Conservation (phyloP, 2,113 vertebrate species). For the Meriones unguiculatus region DNA sequence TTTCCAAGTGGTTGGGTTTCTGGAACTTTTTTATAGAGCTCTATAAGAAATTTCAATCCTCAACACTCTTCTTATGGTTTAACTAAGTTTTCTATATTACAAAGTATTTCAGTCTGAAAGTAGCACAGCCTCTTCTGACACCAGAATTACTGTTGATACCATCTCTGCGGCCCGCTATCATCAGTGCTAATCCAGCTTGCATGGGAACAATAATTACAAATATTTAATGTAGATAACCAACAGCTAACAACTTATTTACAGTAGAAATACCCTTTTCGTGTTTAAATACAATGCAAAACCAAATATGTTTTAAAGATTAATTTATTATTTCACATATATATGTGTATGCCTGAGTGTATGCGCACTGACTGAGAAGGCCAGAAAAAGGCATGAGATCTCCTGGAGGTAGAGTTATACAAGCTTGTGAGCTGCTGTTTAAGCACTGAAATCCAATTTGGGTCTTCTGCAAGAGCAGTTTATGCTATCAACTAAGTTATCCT, state of each 20-base stretch:
- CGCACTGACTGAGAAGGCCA: background rate
- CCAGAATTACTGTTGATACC: background rate
- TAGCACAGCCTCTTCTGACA: background rate
- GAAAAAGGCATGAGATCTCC: background rate
- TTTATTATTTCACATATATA: background rate
- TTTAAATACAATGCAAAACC: constrained; percentile 4
- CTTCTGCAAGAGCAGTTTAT: background rate
- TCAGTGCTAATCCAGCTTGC: background rate
- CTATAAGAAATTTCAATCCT: background rate
- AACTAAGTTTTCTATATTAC: background rate
- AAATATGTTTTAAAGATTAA: background rate
- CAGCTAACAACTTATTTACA: background rate
- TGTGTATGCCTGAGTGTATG: background rate
- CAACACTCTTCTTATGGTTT: accelerated
- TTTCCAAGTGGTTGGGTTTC: background rate
- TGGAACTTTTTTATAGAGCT: background rate
- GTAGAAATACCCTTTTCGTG: background rate
- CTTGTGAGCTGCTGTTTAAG: background rate
- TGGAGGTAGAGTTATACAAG: background rate
- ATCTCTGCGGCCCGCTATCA: background rate
- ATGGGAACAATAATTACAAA: background rate
- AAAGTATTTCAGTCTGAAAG: background rate
- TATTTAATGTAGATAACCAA: background rate
- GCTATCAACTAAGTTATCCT: background rate
- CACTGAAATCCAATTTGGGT: background rate